Base-by-base conservation (phyloP, 2,113 vertebrate genomes). In the Micronycteris hirsuta region DNA sequence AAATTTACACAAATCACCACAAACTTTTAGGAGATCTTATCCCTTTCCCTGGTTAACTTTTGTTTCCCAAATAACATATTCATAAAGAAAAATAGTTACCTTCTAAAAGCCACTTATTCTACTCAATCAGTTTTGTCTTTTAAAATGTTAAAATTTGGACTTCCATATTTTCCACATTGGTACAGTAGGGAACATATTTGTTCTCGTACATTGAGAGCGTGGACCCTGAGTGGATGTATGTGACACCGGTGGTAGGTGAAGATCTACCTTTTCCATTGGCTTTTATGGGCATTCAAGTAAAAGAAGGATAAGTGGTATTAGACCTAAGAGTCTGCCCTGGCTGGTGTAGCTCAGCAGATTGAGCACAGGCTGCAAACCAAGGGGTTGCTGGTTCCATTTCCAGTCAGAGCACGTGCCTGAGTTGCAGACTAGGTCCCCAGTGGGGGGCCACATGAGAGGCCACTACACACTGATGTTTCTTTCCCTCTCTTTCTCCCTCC, bases 71-170 rank as follows among this genome's bases (percentile, higher is more conserved):
- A 68, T 78, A 24, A 92, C n/a, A 93, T 38, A 73, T 26, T 81
- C 22, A 61, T 52, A 76, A 68, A 73, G 33, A 74, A 91, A 91
- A 89, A 84, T 28, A 65, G 26, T 63, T 86, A 7, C 52, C 20
- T 68, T 94, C 93, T 76, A 43, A 91, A 94, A 94, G 15, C 2
- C 9, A 93, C n/a, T 84, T 83, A 78, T 61, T 68, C 26, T 56
- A 31, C 3, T 65, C 49, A 61, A 88, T 20, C 14, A 80, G 28
- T 85, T 26, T 70, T 70, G 0, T 24, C 22, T 68, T 80, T 90
- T 56, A 77, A 89, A 87, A 91, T 70, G 47, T 31, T 84, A 49
- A 94, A 84, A 65, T 26, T 93, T 85, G 24, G 43, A 26, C 8
- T 56, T 92, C 84, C 14, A 41, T 80, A 74, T 84, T 96, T 86